Percentiles rank a stretch among this genome's conserved stretches.
phyloP scores from a whole-genome alignment of 2,797 vertebrate genomes.

The Emydoidea blandingii region DNA sequence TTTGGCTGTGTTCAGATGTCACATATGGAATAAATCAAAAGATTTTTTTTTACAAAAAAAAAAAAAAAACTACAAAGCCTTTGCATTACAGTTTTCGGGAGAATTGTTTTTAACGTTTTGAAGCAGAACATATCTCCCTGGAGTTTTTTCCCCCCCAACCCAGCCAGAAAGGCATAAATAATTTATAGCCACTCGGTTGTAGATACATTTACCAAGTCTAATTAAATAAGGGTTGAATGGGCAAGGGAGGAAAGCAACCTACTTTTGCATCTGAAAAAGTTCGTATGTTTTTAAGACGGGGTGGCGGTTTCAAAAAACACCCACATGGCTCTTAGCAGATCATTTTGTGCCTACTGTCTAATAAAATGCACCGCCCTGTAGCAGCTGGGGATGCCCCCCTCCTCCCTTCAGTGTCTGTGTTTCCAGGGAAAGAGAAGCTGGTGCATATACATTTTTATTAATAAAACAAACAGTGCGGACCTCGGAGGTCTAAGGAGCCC shows the following conservation, averaged over 20 bases:
- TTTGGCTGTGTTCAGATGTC: slow-evolving; percentile 76
- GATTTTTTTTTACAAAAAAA: neutral
- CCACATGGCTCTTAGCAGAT: neutral
- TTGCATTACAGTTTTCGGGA: slow-evolving; percentile 57
- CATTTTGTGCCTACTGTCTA: neutral
- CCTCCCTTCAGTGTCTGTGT: neutral
- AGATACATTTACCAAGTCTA: slow-evolving; percentile 59
- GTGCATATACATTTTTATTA: neutral
- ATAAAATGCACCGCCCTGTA: neutral
- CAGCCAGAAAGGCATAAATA: slow-evolving; percentile 73
- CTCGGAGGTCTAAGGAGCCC: slow-evolving; percentile 16
- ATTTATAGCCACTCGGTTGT: slow-evolving; percentile 58
- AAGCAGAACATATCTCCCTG: slow-evolving; percentile 74
- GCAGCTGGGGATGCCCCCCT: neutral
- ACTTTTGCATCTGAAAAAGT: neutral
- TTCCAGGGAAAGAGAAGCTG: slow-evolving; percentile 32
- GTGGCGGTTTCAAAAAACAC: neutral
- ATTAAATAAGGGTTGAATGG: slow-evolving; percentile 44
- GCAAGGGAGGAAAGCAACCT: neutral
- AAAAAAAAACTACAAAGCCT: slow-evolving; percentile 78
- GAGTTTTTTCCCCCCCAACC: slow-evolving; percentile 49
- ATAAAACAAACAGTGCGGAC: slow-evolving; percentile 44
- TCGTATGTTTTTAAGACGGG: neutral
- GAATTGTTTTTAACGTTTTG: slow-evolving; percentile 41
- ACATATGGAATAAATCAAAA: slow-evolving; percentile 82